phyloP scores from a whole-genome alignment of 2,888 invertebrate genomes.

The Lepidonotus clava region DNA sequence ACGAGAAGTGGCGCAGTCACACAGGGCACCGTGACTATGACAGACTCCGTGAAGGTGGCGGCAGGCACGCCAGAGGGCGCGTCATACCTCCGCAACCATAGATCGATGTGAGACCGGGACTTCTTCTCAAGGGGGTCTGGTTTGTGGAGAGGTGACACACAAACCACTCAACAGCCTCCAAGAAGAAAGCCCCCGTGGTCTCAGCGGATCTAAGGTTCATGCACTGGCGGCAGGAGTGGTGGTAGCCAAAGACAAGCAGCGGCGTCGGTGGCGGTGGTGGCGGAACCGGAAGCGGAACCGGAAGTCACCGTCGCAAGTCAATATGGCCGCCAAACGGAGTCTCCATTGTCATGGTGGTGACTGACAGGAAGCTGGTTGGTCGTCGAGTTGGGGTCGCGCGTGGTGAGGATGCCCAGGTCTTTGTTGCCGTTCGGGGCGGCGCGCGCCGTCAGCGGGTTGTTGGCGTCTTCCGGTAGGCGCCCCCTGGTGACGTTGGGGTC shows the following conservation, averaged over 20 bases:
- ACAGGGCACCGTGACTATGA: constrained; percentile 31
- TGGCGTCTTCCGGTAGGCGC: not conserved
- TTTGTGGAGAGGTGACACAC: not conserved
- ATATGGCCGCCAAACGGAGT: constrained; percentile 53
- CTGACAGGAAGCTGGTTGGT: constrained; percentile 20
- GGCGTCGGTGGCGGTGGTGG: not conserved
- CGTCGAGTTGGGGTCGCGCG: constrained; percentile 36
- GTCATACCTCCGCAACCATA: not conserved
- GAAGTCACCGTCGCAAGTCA: not conserved
- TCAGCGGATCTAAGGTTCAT: not conserved
- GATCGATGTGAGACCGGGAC: constrained; percentile 1
- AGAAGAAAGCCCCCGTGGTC: not conserved
- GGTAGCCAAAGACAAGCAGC: constrained; percentile 2
- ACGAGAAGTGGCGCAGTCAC: constrained; percentile 39
- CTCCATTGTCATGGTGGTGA: constrained; percentile 52
- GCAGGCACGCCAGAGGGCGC: not conserved
- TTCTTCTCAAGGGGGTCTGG: not conserved
- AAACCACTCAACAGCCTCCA: not conserved
- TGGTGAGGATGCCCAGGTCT: constrained; percentile 38
- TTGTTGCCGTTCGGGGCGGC: not conserved
- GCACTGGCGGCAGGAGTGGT: not conserved
- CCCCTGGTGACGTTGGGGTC: not conserved
- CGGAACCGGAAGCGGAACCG: not conserved
- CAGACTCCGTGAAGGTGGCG: constrained; percentile 20
- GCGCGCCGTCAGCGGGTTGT: not conserved